Percentiles rank a stretch among this genome's conserved stretches.
phyloP scores from a whole-genome alignment of 2,797 vertebrate species.

The Pyrrhura leucotis region DNA sequence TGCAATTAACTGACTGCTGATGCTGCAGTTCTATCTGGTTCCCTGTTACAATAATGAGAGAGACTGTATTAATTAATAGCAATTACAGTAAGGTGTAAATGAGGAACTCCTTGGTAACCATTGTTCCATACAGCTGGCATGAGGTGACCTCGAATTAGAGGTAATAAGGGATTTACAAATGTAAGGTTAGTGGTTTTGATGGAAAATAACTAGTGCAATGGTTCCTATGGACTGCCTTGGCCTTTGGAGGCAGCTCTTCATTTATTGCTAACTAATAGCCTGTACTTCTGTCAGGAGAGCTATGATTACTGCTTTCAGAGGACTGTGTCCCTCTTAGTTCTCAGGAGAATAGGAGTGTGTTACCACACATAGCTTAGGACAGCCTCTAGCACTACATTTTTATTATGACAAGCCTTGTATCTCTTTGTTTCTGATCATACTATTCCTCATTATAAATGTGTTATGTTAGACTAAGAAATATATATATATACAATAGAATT shows the following conservation, averaged over 20 bases:
- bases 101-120: not conserved
- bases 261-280: not conserved
- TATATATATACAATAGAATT: not conserved
- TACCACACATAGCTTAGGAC: not conserved
- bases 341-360: not conserved
- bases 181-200: not conserved
- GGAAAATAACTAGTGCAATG: not conserved
- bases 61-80: not conserved
- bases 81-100: not conserved
- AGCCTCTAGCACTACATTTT: not conserved
- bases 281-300: not conserved
- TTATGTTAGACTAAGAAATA: not conserved
- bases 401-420: not conserved
- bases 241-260: not conserved
- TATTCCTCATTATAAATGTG: not conserved
- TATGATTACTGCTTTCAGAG: not conserved
- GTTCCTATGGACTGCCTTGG: not conserved
- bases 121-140: not conserved
- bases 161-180: not conserved
- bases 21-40: not conserved
- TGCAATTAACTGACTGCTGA: not conserved
- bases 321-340: no score
- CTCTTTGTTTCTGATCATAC: not conserved
- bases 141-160: not conserved
- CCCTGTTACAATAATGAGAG: not conserved